Evolutionary conservation across 1,140 invertebrate genomes (phyloP).

Genomic region (Physella acuta): DNA sequence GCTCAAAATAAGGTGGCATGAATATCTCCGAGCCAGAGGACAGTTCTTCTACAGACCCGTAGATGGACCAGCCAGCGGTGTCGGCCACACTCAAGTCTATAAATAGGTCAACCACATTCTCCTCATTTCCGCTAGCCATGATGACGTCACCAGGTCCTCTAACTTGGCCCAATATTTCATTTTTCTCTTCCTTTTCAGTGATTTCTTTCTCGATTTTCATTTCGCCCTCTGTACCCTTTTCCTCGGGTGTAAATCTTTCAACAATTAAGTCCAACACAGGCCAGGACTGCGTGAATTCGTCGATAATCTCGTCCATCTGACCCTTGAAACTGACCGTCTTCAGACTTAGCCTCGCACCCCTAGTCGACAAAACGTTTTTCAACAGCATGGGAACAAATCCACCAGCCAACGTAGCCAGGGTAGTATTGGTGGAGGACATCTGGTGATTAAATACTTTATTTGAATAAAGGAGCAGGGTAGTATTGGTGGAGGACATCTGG

Average conservation of each 20-base stretch:
- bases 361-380: constrained; percentile 52
- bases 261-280: constrained; percentile 47
- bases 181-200: constrained; percentile 21
- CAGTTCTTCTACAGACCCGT: constrained; percentile 28
- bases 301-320: constrained; percentile 56
- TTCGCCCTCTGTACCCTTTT: constrained; percentile 33
- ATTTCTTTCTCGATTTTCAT: constrained; percentile 31
- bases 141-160: neutral
- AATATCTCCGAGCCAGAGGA: constrained; percentile 15
- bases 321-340: constrained; percentile 57
- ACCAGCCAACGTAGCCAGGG: constrained; percentile 53
- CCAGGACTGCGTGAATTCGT: constrained; percentile 56
- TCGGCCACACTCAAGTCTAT: constrained; percentile 45
- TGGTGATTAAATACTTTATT: no score
- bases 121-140: neutral
- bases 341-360: constrained; percentile 48
- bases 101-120: constrained; percentile 38
- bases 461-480: no score
- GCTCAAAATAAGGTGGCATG: constrained; percentile 33
- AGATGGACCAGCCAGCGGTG: constrained; percentile 31
- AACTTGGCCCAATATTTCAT: no score
- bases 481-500: no score
- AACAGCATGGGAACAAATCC: constrained; percentile 57
- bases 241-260: constrained; percentile 34
- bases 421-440: constrained; percentile 58